Evolutionary conservation across 2,113 vertebrate genomes (phyloP).

Genomic region (Stictonetta naevosa): DNA sequence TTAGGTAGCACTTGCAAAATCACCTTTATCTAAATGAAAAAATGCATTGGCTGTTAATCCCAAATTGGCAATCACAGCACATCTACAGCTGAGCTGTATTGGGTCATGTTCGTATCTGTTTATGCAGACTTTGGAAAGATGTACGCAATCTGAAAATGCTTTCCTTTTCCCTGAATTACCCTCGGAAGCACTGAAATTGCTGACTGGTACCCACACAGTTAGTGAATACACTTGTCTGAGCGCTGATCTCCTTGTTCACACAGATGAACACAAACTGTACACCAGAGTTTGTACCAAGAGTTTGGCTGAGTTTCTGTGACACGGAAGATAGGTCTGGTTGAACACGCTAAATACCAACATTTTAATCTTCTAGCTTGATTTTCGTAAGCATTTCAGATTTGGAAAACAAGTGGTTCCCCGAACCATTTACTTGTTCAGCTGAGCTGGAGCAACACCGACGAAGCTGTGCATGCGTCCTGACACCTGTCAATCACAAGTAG

Average conservation of each 20-base stretch:
- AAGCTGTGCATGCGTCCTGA: neutral
- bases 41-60: neutral
- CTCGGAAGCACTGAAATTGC: neutral
- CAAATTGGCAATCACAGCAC: neutral
- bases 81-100: neutral
- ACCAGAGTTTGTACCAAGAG: neutral
- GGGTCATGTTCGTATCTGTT: neutral
- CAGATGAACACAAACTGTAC: neutral
- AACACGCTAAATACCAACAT: neutral
- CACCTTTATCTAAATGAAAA: neutral
- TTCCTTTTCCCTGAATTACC: neutral
- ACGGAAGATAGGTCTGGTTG: neutral
- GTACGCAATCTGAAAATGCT: neutral
- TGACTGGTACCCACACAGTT: neutral
- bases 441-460: neutral
- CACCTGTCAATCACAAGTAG: slow-evolving; percentile 15
- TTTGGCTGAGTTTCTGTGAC: neutral
- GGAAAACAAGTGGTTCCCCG: neutral
- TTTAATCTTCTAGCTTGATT: neutral
- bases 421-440: neutral
- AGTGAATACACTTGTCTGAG: neutral
- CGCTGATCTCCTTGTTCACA: neutral
- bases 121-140: neutral
- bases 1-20: neutral
- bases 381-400: neutral